A percentile compares a stretch with the other conserved stretches of the same genome.
Conservation (phyloP, 1,140 invertebrate species). For the Conopomorpha cramerella region DNA sequence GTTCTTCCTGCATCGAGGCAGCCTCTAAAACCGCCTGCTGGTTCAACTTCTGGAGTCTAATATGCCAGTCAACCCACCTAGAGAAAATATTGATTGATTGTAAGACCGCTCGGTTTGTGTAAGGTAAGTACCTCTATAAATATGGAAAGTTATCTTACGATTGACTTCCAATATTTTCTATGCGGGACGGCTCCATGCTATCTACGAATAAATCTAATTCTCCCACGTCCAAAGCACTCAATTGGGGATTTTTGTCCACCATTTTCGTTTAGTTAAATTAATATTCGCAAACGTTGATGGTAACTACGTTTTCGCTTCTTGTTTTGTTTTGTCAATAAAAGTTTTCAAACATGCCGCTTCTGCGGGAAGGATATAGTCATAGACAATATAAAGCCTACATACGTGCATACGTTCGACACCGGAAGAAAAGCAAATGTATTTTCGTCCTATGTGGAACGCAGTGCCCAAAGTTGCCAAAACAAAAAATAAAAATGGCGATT, state of each 20-base stretch:
- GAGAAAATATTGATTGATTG: constrained; percentile 4
- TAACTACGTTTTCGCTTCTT: too few relatives aligned
- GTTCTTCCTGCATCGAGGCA: constrained; percentile 68
- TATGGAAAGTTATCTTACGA: constrained; percentile 29
- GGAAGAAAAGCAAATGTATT: constrained; percentile 3
- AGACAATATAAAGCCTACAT: too few relatives aligned
- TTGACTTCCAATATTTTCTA: constrained; percentile 42
- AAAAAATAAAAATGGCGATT: constrained; percentile 26
- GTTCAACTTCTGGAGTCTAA: constrained; percentile 75
- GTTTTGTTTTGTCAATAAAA: too few relatives aligned
- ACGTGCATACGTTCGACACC: too few relatives aligned
- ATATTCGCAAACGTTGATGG: too few relatives aligned
- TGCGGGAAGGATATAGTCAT: too few relatives aligned
- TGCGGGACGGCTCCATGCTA: constrained; percentile 35
- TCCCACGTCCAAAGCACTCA: constrained; percentile 38
- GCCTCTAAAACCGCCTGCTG: constrained; percentile 80
- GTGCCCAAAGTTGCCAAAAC: constrained; percentile 17
- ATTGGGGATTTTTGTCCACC: constrained; percentile 34
- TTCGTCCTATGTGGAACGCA: too few relatives aligned
- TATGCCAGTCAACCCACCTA: constrained; percentile 78
- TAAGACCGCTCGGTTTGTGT: neutral
- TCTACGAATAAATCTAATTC: constrained; percentile 50
- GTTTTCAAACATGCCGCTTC: too few relatives aligned
- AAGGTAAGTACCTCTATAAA: constrained; percentile 1
- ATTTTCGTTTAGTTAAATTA: too few relatives aligned